Evolutionary conservation across 1,140 invertebrate species (phyloP), one percentile per base, ranked within the genome.

Genomic region (Zaprionus taronus): DNA sequence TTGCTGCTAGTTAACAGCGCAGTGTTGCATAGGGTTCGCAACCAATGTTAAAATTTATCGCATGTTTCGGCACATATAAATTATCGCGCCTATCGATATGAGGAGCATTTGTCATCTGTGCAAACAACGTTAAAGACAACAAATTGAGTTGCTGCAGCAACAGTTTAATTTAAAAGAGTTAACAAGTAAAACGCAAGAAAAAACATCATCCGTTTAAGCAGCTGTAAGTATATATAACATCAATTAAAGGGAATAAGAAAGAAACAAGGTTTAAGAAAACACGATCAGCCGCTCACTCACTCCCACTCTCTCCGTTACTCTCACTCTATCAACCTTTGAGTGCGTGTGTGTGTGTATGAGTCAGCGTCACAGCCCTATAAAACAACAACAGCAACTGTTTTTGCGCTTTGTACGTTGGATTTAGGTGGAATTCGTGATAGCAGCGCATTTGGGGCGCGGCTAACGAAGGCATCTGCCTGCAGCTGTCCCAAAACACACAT

Each of bases 351-450:
- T 65, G 34, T 66, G 53, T 77, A 72, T 77, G 74, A 77, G 74
- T 77, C 74, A 77, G 74, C 60, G 61, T 61, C 68, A 22, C 26
- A 61, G 73, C 74, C 72, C 53, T 73, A 73, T 20, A 68, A 49
- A 75, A 64, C 5, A 72, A 38, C 22, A 64, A 55, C 28, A 58
- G 47, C 65, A 58, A 60, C 12, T 44, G 71, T 55, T 53, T 41
- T 41, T 38, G 55, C 71, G 56, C 44, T 58, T 66, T 72, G 70
- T 64, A 60, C 69, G 72, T 57, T 69, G 36, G 31, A 34, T 75
- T 75, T 75, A 64, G 60, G 72, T 64, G 72, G 67, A 75, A 75
- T 75, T 75, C 53, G 51, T 70, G 56, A 69, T 69, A 74, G 47
- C 72, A 44, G 72, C 57, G 49, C 57, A 69, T 69, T 61, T 74